Evolutionary conservation across 2,888 invertebrate genomes (phyloP).

Genomic region (Aphidoletes aphidimyza): DNA sequence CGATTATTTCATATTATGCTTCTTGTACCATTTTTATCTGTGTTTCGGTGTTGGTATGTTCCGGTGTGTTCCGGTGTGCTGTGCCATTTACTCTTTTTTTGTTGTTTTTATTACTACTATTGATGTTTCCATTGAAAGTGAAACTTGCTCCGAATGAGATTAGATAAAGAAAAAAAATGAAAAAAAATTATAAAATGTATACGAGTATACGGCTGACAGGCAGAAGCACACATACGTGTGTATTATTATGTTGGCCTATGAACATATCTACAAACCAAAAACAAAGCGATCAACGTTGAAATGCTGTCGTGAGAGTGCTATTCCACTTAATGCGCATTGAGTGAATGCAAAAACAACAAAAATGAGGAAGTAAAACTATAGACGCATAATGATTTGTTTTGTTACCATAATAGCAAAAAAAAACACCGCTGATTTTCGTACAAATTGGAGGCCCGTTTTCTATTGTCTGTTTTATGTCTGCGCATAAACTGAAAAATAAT

Average conservation of each 20-base stretch:
- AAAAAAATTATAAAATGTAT: no score
- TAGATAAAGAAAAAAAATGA: slow-evolving; percentile 22
- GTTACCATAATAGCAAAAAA: background rate
- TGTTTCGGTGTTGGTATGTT: background rate
- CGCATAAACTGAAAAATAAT: no score
- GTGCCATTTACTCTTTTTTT: background rate
- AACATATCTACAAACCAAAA: background rate
- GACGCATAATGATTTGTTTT: background rate
- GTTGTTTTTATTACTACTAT: slow-evolving; percentile 31
- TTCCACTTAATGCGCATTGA: background rate
- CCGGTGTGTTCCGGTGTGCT: background rate
- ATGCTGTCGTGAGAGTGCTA: background rate
- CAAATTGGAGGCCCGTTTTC: slow-evolving; percentile 35
- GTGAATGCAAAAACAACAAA: no score
- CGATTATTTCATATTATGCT: slow-evolving; percentile 5
- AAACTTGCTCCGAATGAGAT: slow-evolving; percentile 52
- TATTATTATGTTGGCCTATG: background rate
- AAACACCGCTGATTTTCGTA: no score
- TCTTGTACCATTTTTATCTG: background rate
- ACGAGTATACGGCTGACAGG: background rate
- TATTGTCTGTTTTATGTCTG: background rate
- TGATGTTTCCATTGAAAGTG: slow-evolving; percentile 37
- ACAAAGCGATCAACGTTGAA: background rate
- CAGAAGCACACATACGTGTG: background rate
- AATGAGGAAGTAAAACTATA: slow-evolving; percentile 45